Evolutionary conservation across 1,140 invertebrate species (phyloP), one percentile per base, ranked within the genome.

Genomic region (Ips nitidus): DNA sequence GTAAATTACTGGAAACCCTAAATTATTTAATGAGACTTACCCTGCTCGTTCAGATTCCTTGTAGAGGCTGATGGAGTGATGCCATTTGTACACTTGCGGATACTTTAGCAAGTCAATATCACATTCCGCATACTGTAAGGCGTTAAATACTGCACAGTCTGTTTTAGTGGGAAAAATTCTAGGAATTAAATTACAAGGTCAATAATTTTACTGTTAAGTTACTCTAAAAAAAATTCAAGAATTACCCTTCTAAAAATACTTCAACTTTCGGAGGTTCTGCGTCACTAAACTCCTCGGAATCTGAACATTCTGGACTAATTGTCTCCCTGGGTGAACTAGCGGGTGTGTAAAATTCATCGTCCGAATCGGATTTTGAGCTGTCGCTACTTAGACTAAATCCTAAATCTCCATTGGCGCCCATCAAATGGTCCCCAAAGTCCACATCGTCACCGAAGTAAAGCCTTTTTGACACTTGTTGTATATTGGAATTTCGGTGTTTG

Each of bases 21-120:
- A 47, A 47, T 5, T 47, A 47, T 55, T 55, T 55, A 4, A 55
- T 22, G 37, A 55, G 50, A 60, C 66, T 79, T 75, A 88, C 87
- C 81, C 83, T 50, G 85, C 80, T 71, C 86, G 82, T 76, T 89
- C 86, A 1, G 77, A 69, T 1, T 81, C 74, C 5, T 84, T 73
- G 73, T 85, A 87, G 3, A 84, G 79, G 5, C 83, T 80, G 4
- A 89, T 80, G 1, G 82, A 83, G 73, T 88, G 85, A 70, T 85
- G 81, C 90, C 90, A 93, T 50, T 85, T 84, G 76, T 87, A 86
- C 69, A 91, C 84, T 75, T 85, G 83, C n/a, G 90, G 90, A 80
- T 85, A 88, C 68, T 84, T 77, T 38, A 83, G 80, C 39, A 83
- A 75, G 41, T 82, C 80, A 53, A 91, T 78, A 4, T 80, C 41